Percentiles rank a stretch among this genome's conserved stretches.
Evolutionary conservation across 2,113 vertebrate species (phyloP).

Genomic region (Mesoclemmys tuberculata): DNA sequence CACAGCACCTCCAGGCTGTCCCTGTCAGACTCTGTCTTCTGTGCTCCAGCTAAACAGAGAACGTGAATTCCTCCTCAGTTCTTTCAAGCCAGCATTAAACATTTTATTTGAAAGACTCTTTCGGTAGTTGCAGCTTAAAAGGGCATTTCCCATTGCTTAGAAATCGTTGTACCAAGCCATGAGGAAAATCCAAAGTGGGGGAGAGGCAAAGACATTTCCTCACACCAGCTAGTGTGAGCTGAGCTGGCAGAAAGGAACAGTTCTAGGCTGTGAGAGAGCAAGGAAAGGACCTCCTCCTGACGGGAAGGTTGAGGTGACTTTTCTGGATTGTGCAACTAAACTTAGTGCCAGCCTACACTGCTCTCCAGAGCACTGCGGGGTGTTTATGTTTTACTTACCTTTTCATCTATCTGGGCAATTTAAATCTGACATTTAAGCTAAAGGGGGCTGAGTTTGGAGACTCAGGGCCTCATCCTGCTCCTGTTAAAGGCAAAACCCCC

Average conservation of each 20-base stretch:
- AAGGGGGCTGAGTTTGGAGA: not conserved
- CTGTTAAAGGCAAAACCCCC: not conserved
- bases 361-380: not conserved
- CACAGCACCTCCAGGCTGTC: not conserved
- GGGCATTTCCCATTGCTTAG: not conserved
- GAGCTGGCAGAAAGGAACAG: not conserved
- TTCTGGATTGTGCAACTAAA: not conserved
- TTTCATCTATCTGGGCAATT: slow-evolving; percentile 34
- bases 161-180: not conserved
- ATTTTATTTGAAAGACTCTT: not conserved
- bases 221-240: not conserved
- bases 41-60: not conserved
- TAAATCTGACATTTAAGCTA: not conserved
- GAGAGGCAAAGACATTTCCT: not conserved
- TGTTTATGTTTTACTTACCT: not conserved
- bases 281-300: not conserved
- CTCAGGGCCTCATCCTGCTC: not conserved
- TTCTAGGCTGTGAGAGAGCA: not conserved
- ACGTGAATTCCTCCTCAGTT: not conserved
- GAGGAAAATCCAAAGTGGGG: not conserved
- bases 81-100: not conserved
- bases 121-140: not conserved
- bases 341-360: not conserved
- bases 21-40: not conserved
- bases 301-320: not conserved